Percentiles rank a stretch among this genome's conserved stretches.
Evolutionary conservation across 2,888 invertebrate genomes (phyloP).

Genomic region (Automeris io): DNA sequence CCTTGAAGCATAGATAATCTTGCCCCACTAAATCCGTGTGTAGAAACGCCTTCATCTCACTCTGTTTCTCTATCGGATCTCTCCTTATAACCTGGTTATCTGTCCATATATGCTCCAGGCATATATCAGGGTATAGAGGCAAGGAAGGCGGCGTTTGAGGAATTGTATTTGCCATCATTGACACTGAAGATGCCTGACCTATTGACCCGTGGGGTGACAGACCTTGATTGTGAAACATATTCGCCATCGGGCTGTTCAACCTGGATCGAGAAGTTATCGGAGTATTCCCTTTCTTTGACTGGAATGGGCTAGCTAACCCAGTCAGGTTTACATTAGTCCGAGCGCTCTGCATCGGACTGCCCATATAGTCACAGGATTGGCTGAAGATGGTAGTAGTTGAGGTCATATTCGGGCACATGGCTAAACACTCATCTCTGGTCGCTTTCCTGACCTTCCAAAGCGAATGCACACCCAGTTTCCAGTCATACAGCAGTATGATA

Average conservation of each 20-base stretch:
- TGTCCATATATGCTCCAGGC: slow-evolving; percentile 93
- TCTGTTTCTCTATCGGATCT: slow-evolving; percentile 50
- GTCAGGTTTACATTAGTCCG: slow-evolving; percentile 55
- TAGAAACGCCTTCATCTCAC: slow-evolving; percentile 83
- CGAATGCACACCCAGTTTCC: slow-evolving; percentile 85
- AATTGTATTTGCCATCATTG: slow-evolving; percentile 65
- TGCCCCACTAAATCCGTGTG: slow-evolving; percentile 92
- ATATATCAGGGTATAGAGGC: slow-evolving; percentile 89
- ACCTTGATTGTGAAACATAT: slow-evolving; percentile 63
- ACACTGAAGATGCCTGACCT: slow-evolving; percentile 61
- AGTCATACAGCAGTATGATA: slow-evolving; percentile 88
- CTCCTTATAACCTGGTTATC: slow-evolving; percentile 75
- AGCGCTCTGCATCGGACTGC: slow-evolving; percentile 58
- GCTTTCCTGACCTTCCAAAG: slow-evolving; percentile 89
- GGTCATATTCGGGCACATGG: slow-evolving; percentile 75
- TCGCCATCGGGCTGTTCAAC: slow-evolving; percentile 66
- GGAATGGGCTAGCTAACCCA: slow-evolving; percentile 55
- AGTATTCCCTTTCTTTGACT: slow-evolving; percentile 47
- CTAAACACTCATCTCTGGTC: slow-evolving; percentile 82
- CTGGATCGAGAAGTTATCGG: slow-evolving; percentile 47
- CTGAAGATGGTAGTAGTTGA: slow-evolving; percentile 55
- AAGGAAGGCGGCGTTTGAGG: slow-evolving; percentile 74
- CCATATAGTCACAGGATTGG: slow-evolving; percentile 60
- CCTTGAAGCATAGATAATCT: slow-evolving; percentile 87
- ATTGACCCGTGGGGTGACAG: slow-evolving; percentile 65